Evolutionary conservation across 2,113 vertebrate genomes (phyloP).

Genomic region (Trogon surrucura): DNA sequence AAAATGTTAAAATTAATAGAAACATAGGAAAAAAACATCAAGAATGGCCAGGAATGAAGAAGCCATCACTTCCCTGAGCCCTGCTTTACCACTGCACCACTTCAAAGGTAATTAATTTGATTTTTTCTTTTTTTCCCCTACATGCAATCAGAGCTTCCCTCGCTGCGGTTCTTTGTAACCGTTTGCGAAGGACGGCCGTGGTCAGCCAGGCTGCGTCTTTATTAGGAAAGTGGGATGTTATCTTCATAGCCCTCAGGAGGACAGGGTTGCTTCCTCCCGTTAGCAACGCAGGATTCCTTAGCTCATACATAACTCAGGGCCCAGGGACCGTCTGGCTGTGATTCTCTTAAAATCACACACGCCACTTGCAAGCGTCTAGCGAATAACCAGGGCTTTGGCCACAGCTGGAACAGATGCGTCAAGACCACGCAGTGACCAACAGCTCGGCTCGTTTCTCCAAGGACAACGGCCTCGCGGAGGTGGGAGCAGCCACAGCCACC

Average conservation of each 20-base stretch:
- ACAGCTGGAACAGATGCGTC: rapidly evolving
- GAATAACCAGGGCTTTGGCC: neutral
- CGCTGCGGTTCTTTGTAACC: neutral
- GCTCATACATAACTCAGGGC: neutral
- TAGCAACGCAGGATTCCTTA: neutral
- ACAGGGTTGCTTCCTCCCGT: neutral
- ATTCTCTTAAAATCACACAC: neutral
- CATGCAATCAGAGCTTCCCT: neutral
- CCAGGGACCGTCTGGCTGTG: neutral
- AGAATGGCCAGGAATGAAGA: neutral
- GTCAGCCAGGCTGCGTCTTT: neutral
- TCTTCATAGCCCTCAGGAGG: constrained; percentile 4
- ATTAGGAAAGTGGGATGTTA: neutral
- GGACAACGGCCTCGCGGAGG: neutral
- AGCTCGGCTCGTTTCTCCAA: neutral
- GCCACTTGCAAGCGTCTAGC: neutral
- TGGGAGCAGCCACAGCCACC: neutral
- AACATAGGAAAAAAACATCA: neutral
- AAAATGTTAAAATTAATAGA: neutral
- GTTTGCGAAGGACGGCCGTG: neutral
- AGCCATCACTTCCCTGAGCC: neutral
- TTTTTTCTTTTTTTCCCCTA: too few species aligned
- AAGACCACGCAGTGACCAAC: neutral
- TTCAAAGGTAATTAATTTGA: neutral
- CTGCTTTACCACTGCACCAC: neutral